A percentile compares a stretch with the other conserved stretches of the same genome.
phyloP scores from a whole-genome alignment of 2,113 vertebrate species.

The Suncus etruscus region DNA sequence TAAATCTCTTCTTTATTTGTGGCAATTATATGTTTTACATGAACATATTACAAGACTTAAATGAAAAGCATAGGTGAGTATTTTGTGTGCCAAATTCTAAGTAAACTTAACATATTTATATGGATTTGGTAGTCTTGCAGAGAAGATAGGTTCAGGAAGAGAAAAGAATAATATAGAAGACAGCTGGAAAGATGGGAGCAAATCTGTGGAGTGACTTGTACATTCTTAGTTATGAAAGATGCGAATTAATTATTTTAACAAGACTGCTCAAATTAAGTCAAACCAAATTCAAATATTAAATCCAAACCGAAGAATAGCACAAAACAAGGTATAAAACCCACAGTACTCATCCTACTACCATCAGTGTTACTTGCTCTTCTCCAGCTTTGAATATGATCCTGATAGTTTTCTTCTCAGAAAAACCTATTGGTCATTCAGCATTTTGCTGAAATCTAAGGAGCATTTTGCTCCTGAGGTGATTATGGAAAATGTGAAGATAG shows the following conservation, averaged over 20 bases:
- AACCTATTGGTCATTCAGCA: not conserved
- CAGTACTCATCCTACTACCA: not conserved
- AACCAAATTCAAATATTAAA: not conserved
- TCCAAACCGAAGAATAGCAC: not conserved
- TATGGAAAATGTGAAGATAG: not conserved
- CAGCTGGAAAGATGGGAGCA: not conserved
- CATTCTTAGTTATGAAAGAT: conserved; percentile 29
- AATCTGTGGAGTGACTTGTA: not conserved
- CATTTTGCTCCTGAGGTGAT: not conserved
- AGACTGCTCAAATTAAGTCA: not conserved
- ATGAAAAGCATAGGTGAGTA: not conserved
- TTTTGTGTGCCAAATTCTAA: conserved; percentile 4
- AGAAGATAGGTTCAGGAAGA: not conserved
- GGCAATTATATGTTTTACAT: not conserved
- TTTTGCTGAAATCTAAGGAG: not conserved
- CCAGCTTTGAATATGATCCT: not conserved
- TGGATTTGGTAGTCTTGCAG: conserved; percentile 34
- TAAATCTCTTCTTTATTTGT: no score
- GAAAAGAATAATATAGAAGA: not conserved
- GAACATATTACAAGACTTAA: conserved; percentile 18
- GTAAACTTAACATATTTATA: conserved; percentile 28
- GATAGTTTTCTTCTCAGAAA: conserved; percentile 3
- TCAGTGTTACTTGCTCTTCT: not conserved
- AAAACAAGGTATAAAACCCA: not conserved
- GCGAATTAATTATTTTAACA: conserved; percentile 21